A percentile compares a stretch with the other conserved stretches of the same genome.
These are phyloP conservation scores for Steromphala cineraria DNA, from an alignment of 2,888 invertebrate species.

Conservation along the genomic window DNA sequence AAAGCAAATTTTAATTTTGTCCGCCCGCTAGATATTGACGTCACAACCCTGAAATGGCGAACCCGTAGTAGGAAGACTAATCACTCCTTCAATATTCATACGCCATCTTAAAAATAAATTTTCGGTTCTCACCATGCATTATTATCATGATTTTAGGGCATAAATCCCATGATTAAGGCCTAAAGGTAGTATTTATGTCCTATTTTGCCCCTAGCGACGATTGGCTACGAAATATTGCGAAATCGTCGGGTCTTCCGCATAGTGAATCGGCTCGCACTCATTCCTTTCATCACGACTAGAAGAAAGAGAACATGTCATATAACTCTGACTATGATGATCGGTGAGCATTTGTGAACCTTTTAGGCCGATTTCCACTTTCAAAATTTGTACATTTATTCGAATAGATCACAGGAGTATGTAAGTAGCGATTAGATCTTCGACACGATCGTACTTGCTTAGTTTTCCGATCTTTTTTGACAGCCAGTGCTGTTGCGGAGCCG, in stretches of 20 bases:
- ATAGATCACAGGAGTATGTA: background rate
- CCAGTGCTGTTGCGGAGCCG: background rate
- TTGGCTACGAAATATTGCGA: background rate
- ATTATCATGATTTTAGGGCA: background rate
- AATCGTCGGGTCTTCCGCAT: conserved; percentile 35
- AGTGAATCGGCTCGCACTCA: conserved; percentile 45
- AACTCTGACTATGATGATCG: conserved; percentile 58
- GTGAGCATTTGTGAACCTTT: conserved; percentile 42
- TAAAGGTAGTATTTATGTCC: background rate
- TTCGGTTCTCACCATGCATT: background rate
- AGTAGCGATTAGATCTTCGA: background rate
- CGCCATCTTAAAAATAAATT: conserved; percentile 18
- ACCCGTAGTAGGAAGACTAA: background rate
- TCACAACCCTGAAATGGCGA: conserved; percentile 37
- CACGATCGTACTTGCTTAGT: background rate
- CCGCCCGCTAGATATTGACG: conserved; percentile 27
- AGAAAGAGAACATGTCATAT: conserved; percentile 70
- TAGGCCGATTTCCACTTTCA: background rate
- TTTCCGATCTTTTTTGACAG: conserved; percentile 2
- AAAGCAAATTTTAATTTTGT: background rate
- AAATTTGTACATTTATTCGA: background rate
- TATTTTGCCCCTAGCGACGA: background rate
- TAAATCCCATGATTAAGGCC: background rate
- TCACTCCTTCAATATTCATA: conserved; percentile 22
- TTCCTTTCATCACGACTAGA: conserved; percentile 65